Percentiles rank a stretch among this genome's conserved stretches.
These are phyloP conservation scores for Callopanchax toddi DNA, from an alignment of 2,113 vertebrate species.

Conservation along the genomic window DNA sequence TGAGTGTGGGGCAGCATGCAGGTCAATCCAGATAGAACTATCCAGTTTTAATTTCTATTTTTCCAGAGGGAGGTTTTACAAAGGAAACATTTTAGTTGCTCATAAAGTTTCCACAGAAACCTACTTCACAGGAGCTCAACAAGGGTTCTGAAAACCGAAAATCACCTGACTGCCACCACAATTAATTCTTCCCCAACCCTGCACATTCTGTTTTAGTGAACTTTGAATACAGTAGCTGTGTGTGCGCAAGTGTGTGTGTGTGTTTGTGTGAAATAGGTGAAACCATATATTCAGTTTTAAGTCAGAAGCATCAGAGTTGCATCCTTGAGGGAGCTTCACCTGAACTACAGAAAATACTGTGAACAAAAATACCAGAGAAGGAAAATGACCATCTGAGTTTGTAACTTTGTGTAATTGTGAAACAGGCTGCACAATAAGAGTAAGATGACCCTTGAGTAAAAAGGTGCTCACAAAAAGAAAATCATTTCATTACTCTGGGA, in stretches of 20 bases:
- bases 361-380: constrained; percentile 37
- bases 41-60: too few relatives aligned
- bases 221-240: too few relatives aligned
- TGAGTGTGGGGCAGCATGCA: too few relatives aligned
- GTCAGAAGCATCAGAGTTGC: constrained; percentile 14
- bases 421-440: constrained; percentile 25
- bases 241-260: neutral
- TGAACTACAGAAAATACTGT: constrained; percentile 14
- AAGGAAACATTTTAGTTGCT: too few relatives aligned
- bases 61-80: too few relatives aligned
- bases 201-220: too few relatives aligned
- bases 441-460: constrained; percentile 25
- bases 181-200: too few relatives aligned
- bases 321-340: constrained; percentile 3
- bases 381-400: constrained; percentile 33
- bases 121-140: too few relatives aligned
- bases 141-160: too few relatives aligned
- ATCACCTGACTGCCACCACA: too few relatives aligned
- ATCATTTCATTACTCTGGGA: constrained; percentile 31
- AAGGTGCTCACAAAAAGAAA: constrained; percentile 1
- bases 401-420: constrained; percentile 45
- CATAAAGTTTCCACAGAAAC: too few relatives aligned
- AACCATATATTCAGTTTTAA: constrained; percentile 42
- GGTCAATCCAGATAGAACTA: too few relatives aligned
- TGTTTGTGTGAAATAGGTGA: constrained; percentile 41